A percentile compares a stretch with the other conserved stretches of the same genome.
These are phyloP conservation scores for Sylvilagus bachmani DNA, from an alignment of 2,113 vertebrate species.

Conservation along the genomic window DNA sequence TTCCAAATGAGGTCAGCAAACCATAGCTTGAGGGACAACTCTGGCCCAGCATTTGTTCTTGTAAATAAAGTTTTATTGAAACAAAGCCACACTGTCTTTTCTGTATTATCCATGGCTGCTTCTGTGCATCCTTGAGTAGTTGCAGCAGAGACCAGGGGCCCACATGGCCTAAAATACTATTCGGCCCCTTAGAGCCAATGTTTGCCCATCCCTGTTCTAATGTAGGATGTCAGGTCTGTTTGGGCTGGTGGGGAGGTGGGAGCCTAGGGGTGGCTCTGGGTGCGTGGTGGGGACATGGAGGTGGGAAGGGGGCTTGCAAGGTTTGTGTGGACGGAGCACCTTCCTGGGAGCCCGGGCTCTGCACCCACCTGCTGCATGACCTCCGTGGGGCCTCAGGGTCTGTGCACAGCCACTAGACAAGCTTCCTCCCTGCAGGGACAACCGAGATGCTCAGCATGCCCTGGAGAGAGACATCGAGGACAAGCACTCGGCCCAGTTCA, in stretches of 20 bases:
- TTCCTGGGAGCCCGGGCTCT: neutral
- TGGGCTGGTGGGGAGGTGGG: neutral
- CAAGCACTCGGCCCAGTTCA: constrained; percentile 82
- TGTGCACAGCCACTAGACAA: neutral
- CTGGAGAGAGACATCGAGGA: constrained; percentile 83
- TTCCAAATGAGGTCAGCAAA: neutral
- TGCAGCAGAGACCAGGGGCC: neutral
- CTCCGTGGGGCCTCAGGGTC: neutral
- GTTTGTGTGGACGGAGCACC: neutral
- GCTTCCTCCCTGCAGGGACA: constrained; percentile 72
- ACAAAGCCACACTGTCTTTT: neutral
- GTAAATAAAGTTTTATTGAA: constrained; percentile 44
- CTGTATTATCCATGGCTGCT: neutral
- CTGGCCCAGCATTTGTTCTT: neutral
- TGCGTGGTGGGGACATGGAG: neutral
- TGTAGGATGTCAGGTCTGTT: neutral
- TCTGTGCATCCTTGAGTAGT: neutral
- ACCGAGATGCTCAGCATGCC: constrained; percentile 83
- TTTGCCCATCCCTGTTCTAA: neutral
- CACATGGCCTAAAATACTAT: neutral
- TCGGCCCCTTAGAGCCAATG: neutral
- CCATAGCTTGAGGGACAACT: neutral
- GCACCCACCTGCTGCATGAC: rapidly evolving
- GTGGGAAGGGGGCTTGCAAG: neutral
- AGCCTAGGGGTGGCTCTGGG: neutral